Evolutionary conservation across 2,888 invertebrate genomes (phyloP).

Genomic region (Rhamnusium bicolor): DNA sequence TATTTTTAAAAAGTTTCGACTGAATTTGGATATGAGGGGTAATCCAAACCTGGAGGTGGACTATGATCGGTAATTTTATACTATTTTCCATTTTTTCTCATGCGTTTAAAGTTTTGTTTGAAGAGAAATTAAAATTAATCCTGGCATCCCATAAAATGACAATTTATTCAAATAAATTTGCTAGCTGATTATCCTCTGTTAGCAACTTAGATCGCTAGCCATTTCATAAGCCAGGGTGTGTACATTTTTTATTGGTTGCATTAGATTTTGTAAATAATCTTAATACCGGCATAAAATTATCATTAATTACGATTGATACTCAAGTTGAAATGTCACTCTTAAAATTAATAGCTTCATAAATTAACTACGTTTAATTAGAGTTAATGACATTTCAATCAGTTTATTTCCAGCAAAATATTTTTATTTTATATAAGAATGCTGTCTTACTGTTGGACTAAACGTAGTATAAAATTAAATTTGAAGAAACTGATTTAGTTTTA

Average conservation of each 20-base stretch:
- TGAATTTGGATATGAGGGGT: too few relatives aligned
- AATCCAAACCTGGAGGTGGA: too few relatives aligned
- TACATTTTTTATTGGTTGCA: constrained; percentile 5
- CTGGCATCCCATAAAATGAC: too few relatives aligned
- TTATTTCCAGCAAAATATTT: constrained; percentile 12
- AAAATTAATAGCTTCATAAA: constrained; percentile 53
- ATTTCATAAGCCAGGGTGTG: not conserved
- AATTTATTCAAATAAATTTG: too few relatives aligned
- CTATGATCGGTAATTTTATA: too few relatives aligned
- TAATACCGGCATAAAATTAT: constrained; percentile 50
- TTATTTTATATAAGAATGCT: constrained; percentile 3
- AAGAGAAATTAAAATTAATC: too few relatives aligned
- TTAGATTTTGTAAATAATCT: constrained; percentile 19
- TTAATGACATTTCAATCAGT: constrained; percentile 55
- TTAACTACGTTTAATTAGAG: constrained; percentile 51
- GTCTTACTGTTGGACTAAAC: not conserved
- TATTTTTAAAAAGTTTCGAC: too few relatives aligned
- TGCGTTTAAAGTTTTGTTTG: too few relatives aligned
- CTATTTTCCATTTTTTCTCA: too few relatives aligned
- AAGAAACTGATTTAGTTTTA: constrained; percentile 7
- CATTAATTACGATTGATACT: constrained; percentile 52
- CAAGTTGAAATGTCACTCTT: constrained; percentile 49
- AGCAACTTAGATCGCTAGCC: not conserved
- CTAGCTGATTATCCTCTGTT: not conserved
- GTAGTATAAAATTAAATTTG: constrained; percentile 1